phyloP scores from a whole-genome alignment of 2,888 invertebrate species.

The Cistogaster globosa region DNA sequence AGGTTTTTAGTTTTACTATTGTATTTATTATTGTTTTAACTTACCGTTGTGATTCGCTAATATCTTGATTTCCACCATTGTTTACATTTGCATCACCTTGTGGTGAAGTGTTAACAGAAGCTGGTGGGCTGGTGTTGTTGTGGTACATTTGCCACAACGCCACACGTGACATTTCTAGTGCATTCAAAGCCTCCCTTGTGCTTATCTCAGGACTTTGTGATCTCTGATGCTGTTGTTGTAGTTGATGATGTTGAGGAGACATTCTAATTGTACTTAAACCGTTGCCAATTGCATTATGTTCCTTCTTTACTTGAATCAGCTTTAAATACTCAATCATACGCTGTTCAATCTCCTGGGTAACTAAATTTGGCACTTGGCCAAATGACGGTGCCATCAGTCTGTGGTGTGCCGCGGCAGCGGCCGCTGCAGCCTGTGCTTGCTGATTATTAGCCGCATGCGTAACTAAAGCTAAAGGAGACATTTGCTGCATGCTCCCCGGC shows the following conservation, averaged over 20 bases:
- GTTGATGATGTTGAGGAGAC: conserved; percentile 69
- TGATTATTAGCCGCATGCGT: conserved; percentile 85
- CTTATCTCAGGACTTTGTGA: conserved; percentile 83
- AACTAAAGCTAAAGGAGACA: conserved; percentile 90
- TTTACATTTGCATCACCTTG: conserved; percentile 72
- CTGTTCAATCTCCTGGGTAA: conserved; percentile 89
- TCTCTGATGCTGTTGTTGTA: conserved; percentile 76
- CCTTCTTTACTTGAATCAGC: conserved; percentile 85
- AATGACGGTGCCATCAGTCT: conserved; percentile 82
- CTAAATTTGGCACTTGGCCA: conserved; percentile 86
- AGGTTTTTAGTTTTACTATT: conserved; percentile 8
- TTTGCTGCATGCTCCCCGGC: conserved; percentile 86
- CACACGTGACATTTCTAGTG: conserved; percentile 90
- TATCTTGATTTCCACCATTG: conserved; percentile 22
- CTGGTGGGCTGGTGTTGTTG: conserved; percentile 85
- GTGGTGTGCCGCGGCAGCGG: conserved; percentile 82
- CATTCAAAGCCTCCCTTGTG: conserved; percentile 84
- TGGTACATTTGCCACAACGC: conserved; percentile 93
- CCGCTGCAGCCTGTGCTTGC: conserved; percentile 83
- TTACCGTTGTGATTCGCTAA: conserved; percentile 83
- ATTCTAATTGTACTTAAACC: conserved; percentile 55
- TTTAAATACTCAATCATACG: conserved; percentile 92
- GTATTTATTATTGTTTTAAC: conserved; percentile 57
- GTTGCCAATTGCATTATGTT: conserved; percentile 72
- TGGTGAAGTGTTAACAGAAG: conserved; percentile 83